Evolutionary conservation across 2,113 vertebrate species (phyloP), one percentile per base, ranked within the genome.

Genomic region (Nerophis lumbriciformis): DNA sequence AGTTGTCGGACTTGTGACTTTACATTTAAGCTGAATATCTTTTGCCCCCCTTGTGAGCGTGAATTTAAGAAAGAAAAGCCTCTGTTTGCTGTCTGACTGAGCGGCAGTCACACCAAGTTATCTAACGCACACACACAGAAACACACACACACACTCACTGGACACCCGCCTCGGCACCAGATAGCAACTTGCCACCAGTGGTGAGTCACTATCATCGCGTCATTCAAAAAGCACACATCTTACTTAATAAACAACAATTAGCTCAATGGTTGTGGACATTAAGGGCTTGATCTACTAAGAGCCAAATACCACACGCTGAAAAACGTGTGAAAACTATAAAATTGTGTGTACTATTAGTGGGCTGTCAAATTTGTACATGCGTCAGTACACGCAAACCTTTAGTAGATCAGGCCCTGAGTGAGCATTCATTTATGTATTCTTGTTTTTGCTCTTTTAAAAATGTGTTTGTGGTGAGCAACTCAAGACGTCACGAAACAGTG

Each of bases 141-240:
- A 5, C 35, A 15, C 28, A 28, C 28, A 4, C 28, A 28, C 28
- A 28, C 69, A 58, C 68, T 49, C 61, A 57, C 63, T 59, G 77
- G 70, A 81, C 80, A 75, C 73, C 73, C 80, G 75, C 85, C 85
- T 82, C 83, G 67, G 83, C 84, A 83, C 75, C 81, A 86, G 81
- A 84, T 77, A 81, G 79, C 61, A 51, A 86, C 78, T 77, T 79
- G 76, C 83, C 81, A 77, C 76, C 77, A 74, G 75, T 69, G 84
- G 71, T 69, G 84, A 88, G 59, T 88, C 86, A 88, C 75, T 78
- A 56, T 61, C 75, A 42, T 62, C 80, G 72, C 81, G 73, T 82
- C 83, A 72, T 77, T 65, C 56, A 76, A 51, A 75, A 81, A 77
- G 80, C 80, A 72, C 80, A 84, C 76, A 77, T 61, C 78, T 70